These are phyloP conservation scores for Chanos chanos DNA, from an alignment of 2,797 vertebrate species.

Conservation along the genomic window DNA sequence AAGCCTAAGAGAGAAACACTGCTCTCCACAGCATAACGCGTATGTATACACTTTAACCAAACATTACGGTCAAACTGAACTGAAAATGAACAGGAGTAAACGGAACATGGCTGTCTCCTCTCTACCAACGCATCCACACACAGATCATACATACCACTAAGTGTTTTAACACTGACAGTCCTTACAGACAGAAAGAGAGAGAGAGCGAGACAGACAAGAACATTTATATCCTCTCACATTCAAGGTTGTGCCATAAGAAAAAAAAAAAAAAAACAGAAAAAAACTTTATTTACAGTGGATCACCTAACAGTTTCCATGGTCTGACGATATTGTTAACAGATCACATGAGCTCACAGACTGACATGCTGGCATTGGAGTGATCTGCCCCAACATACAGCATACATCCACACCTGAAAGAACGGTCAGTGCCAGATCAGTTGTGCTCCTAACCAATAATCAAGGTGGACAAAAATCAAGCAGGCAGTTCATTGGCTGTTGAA, in stretches of 20 bases:
- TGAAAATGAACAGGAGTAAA: conserved; percentile 41
- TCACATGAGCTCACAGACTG: conserved; percentile 22
- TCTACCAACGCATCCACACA: conserved; percentile 48
- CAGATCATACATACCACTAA: too few species aligned
- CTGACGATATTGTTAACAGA: conserved; percentile 19
- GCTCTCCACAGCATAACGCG: conserved; percentile 40
- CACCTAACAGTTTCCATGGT: conserved; percentile 27
- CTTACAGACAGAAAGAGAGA: too few species aligned
- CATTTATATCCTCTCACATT: conserved; percentile 33
- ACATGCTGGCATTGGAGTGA: conserved; percentile 32
- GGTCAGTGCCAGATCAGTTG: conserved; percentile 49
- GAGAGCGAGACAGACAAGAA: too few species aligned
- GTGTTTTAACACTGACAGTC: too few species aligned
- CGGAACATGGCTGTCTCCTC: conserved; percentile 46
- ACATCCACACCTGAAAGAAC: conserved; percentile 47
- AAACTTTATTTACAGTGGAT: conserved; percentile 45
- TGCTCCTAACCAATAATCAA: conserved; percentile 55
- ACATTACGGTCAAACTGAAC: conserved; percentile 22
- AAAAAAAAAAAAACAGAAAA: too few species aligned
- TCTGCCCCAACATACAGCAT: conserved; percentile 50
- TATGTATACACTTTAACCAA: conserved; percentile 31
- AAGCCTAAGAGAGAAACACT: too few species aligned
- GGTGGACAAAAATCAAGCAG: conserved; percentile 45
- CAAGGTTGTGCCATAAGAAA: conserved; percentile 21
- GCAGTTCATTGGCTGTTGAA: conserved; percentile 46